Percentiles rank a stretch among this genome's conserved stretches.
These are phyloP conservation scores for Arbacia lixula DNA, from an alignment of 53 echinoderm and acorn worm species.

Conservation along the genomic window DNA sequence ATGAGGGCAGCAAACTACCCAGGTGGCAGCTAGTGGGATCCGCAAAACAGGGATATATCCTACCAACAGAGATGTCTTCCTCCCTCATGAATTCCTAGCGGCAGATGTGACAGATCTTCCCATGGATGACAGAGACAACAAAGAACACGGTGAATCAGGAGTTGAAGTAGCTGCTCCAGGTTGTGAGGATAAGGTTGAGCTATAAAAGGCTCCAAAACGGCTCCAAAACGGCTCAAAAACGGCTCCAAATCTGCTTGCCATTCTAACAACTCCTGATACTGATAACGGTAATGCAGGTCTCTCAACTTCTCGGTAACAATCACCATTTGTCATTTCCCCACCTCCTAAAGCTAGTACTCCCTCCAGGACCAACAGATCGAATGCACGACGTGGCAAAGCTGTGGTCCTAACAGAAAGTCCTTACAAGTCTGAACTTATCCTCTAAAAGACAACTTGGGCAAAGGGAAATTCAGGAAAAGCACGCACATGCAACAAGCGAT, in stretches of 20 bases:
- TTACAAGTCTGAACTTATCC: conserved; percentile 43
- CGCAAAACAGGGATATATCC: conserved; percentile 46
- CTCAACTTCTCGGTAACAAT: conserved; percentile 26
- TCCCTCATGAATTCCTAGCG: conserved; percentile 48
- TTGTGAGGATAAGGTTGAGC: conserved; percentile 7
- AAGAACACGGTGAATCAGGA: conserved; percentile 33
- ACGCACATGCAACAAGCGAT: conserved; percentile 1
- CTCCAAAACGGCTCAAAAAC: conserved; percentile 19
- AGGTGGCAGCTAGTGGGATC: conserved; percentile 55
- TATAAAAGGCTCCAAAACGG: conserved; percentile 27
- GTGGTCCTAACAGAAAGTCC: conserved; percentile 39
- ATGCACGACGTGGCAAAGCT: conserved; percentile 48
- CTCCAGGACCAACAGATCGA: conserved; percentile 23
- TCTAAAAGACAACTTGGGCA: conserved; percentile 23
- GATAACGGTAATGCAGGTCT: conserved; percentile 25
- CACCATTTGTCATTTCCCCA: conserved; percentile 56
- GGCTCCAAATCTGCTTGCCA: conserved; percentile 34
- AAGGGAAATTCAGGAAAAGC: conserved; percentile 12
- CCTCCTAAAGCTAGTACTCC: conserved; percentile 36
- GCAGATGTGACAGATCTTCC: conserved; percentile 48
- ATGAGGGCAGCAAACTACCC: conserved; percentile 56
- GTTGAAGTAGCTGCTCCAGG: conserved; percentile 30
- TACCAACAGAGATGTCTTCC: conserved; percentile 45
- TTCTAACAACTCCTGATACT: conserved; percentile 14
- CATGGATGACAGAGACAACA: conserved; percentile 27